Base-by-base conservation (phyloP, 2,113 vertebrate genomes). In the Nerophis ophidion region DNA sequence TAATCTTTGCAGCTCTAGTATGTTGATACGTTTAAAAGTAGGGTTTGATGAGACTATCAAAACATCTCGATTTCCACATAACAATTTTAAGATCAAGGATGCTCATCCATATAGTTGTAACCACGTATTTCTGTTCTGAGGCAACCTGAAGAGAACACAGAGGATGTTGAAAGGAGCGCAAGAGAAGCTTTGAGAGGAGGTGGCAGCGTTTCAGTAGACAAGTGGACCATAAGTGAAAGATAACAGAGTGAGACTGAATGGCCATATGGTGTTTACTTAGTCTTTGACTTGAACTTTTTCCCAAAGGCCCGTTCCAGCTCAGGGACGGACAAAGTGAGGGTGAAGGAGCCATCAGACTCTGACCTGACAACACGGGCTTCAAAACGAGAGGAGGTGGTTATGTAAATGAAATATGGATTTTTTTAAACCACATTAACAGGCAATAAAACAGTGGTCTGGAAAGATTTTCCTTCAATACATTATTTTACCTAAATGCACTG, bases 241-340 rank as follows among this genome's bases (percentile, higher is more conserved):
- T 48, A 16, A 65, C 77, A 79, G 52, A 55, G 75, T 66, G 83
- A 71, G 60, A 49, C 52, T 66, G 61, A 71, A 59, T 9, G 6
- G 48, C 36, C 68, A 67, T 35, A 58, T 3, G 0, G 45, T 51
- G 65, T 89, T 77, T 92, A 92, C 91, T 93, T 93, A 80, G 88
- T 86, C 71, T 88, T 90, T 59, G 84, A 81, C 86, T 90, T 89
- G 89, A 90, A 91, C 80, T 89, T 90, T 82, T 88, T 91, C 72
- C 88, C 87, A 42, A 70, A 91, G 87, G 89, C 76, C 40, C 83
- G 83, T 78, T 95, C 90, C 88, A 86, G 85, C 79, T 92, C 91
- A 46, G 79, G 74, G 70, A 90, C 86, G 46, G 91, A 93, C 80
- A 88, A 36, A 64, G 88, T 91, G 83, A 91, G 87, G 63, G 87